phyloP scores from a whole-genome alignment of 1,140 invertebrate species.

The Brachionus paranguensis region DNA sequence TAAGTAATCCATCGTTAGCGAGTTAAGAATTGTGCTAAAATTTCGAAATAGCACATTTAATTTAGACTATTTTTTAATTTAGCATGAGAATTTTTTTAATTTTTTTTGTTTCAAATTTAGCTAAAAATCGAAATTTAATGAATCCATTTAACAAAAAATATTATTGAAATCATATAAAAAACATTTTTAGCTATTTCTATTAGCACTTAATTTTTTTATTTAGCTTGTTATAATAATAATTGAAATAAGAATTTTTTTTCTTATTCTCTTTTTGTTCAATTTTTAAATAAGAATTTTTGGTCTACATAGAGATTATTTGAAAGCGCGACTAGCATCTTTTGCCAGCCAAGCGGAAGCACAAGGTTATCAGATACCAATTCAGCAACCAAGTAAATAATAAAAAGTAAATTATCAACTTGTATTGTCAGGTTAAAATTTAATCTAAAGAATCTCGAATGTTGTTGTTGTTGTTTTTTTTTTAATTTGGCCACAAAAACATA shows the following conservation, averaged over 20 bases:
- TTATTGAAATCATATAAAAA: constrained; percentile 38
- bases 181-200: constrained; percentile 30
- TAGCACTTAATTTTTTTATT: constrained; percentile 31
- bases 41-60: constrained; percentile 10
- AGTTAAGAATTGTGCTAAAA: constrained; percentile 1
- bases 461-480: no score
- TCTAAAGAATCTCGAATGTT: no score
- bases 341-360: no score
- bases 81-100: constrained; percentile 14
- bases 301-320: background rate
- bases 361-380: no score
- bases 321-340: background rate
- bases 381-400: no score
- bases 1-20: constrained; percentile 8
- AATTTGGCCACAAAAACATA: no score
- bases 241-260: constrained; percentile 2
- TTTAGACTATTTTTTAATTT: constrained; percentile 27
- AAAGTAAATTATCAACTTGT: no score
- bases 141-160: constrained; percentile 38
- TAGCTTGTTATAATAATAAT: constrained; percentile 26
- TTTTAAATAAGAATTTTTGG: background rate
- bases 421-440: no score
- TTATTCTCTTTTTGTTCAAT: background rate
- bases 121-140: constrained; percentile 28
- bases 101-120: constrained; percentile 18